These are phyloP conservation scores for Penaeus vannamei DNA, from an alignment of 1,140 invertebrate genomes.

Conservation along the genomic window DNA sequence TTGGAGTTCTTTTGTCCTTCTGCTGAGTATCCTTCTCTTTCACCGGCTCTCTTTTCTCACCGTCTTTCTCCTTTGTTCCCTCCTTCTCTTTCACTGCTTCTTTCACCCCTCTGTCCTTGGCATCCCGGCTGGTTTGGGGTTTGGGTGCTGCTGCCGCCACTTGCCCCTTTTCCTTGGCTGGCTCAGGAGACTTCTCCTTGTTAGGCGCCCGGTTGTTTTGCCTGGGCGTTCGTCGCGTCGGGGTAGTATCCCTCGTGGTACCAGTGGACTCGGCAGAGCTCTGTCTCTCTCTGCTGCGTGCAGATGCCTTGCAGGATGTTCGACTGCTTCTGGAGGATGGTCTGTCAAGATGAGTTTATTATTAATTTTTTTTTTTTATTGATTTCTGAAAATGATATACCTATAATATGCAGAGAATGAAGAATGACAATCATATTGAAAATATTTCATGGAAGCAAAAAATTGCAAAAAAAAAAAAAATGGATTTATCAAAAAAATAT, in stretches of 20 bases:
- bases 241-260: constrained; percentile 51
- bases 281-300: constrained; percentile 57
- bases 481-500: no score
- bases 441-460: no score
- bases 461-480: no score
- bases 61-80: constrained; percentile 40
- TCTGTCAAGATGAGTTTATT: constrained; percentile 10
- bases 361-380: no score
- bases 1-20: constrained; percentile 59
- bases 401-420: no score
- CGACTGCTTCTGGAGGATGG: constrained; percentile 61
- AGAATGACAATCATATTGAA: no score
- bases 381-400: neutral
- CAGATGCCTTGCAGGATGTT: constrained; percentile 50
- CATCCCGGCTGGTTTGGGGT: constrained; percentile 3
- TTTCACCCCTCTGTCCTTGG: neutral
- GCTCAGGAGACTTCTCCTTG: constrained; percentile 52
- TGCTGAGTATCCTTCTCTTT: constrained; percentile 60
- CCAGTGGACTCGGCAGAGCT: constrained; percentile 60
- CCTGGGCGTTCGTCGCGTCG: constrained; percentile 51
- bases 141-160: neutral
- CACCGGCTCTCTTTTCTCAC: constrained; percentile 48
- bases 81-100: constrained; percentile 33
- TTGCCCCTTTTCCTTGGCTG: constrained; percentile 31
- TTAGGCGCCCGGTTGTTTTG: constrained; percentile 53